Evolutionary conservation across 2,797 vertebrate genomes (phyloP), one percentile per base, ranked within the genome.

Genomic region (Rallus crepitans): DNA sequence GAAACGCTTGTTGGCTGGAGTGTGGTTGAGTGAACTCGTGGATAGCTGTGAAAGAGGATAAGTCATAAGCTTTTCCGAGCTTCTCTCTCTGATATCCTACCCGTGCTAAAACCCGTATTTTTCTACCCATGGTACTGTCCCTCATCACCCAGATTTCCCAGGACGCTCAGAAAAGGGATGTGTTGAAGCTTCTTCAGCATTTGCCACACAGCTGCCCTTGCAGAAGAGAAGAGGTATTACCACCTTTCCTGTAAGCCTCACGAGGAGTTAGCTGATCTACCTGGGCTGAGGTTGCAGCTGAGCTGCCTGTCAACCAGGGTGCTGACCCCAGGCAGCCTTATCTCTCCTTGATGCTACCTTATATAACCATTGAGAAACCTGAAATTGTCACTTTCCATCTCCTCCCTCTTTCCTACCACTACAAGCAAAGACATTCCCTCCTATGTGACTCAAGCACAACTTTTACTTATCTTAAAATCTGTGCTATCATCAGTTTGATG

Each of bases 21-120:
- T 17, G 33, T 20, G 4, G 2, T 0, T 31, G 50, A 65, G 33
- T 13, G 40, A 37, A 40, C 30, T 33, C 0, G 0, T 40, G 27
- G 14, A 55, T 1, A 16, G 30, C 53, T 81, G 10, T 12, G 16
- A n/a, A 37, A 57, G 39, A 83, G 15, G 24, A 45, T 24, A 86
- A 64, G 30, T 6, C n/a, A 14, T 0, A 7, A 70, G 20, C 31
- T 82, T 57, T 59, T 12, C 20, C 3, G 12, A 89, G 39, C 42
- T 45, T 23, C 37, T 27, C 71, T 83, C n/a, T 48, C 40, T 3
- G 4, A 10, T 40, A 68, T 42, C 10, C 17, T 19, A 28, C 4
- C 8, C 19, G 59, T 35, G 52, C 24, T 52, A 31, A 83, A 45
- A n/a, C 42, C 3, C 18, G 37, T 11, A 2, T 59, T 52, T 82